Conservation (phyloP, 2,888 invertebrate genomes). For the Tiphia femorata region DNA sequence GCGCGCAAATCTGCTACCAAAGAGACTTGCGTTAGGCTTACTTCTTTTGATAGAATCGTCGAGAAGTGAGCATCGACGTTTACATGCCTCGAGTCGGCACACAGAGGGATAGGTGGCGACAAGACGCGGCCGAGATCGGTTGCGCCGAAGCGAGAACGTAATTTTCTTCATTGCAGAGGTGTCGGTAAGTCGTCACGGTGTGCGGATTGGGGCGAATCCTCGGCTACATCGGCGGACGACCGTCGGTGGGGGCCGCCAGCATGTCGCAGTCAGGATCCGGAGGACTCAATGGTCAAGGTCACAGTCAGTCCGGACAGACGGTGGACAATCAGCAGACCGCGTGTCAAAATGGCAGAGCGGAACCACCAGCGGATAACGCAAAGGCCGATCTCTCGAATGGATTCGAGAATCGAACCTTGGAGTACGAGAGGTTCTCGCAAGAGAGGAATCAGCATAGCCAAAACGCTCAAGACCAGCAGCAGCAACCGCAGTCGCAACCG, state of each 20-base stretch:
- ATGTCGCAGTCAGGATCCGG: conserved; percentile 63
- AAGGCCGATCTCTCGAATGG: conserved; percentile 60
- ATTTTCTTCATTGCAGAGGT: conserved; percentile 37
- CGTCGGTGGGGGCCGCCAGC: conserved; percentile 65
- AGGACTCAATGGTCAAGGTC: conserved; percentile 49
- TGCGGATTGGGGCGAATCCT: conserved; percentile 66
- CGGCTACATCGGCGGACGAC: conserved; percentile 68
- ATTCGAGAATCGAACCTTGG: conserved; percentile 58
- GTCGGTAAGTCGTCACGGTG: conserved; percentile 61
- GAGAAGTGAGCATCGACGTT: conserved; percentile 22
- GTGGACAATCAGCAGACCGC: conserved; percentile 46
- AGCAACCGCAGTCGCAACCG: conserved; percentile 21
- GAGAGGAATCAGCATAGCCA: conserved; percentile 40
- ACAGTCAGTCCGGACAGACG: conserved; percentile 48
- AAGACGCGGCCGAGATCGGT: conserved; percentile 16
- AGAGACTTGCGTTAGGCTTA: no score
- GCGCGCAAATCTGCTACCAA: no score
- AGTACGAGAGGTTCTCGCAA: conserved; percentile 52
- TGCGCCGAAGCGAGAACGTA: conserved; percentile 18
- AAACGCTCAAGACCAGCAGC: conserved; percentile 22
- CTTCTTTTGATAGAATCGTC: not conserved
- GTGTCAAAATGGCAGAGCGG: conserved; percentile 55
- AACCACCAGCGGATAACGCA: conserved; percentile 36
- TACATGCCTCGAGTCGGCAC: conserved; percentile 35
- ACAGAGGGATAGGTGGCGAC: conserved; percentile 15